Percentiles rank a stretch among this genome's conserved stretches.
phyloP scores from a whole-genome alignment of 2,888 invertebrate genomes.

The Drosophila anomelani region DNA sequence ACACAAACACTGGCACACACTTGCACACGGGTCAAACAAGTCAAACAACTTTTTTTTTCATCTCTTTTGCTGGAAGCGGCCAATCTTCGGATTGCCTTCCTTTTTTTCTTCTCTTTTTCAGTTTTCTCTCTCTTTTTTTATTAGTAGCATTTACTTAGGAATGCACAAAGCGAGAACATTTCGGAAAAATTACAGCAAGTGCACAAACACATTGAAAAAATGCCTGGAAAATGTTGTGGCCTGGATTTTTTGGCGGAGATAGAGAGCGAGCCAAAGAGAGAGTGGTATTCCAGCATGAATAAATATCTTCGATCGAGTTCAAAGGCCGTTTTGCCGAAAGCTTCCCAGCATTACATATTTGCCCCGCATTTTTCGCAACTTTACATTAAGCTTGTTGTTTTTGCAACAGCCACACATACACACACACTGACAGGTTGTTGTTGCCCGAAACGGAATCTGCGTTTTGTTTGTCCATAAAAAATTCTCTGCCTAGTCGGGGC shows the following conservation, averaged over 20 bases:
- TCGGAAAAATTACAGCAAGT: slow-evolving; percentile 74
- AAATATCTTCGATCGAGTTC: slow-evolving; percentile 57
- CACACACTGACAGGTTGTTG: slow-evolving; percentile 30
- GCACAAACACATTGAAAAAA: slow-evolving; percentile 63
- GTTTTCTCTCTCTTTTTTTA: slow-evolving; percentile 62
- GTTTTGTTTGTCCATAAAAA: slow-evolving; percentile 19
- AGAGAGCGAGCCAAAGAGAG: slow-evolving; percentile 8
- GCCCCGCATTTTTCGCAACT: slow-evolving; percentile 35
- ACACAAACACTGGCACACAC: slow-evolving; percentile 15
- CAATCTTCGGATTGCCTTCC: slow-evolving; percentile 77
- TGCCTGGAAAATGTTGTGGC: slow-evolving; percentile 70
- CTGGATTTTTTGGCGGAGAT: slow-evolving; percentile 53
- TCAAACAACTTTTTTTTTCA: slow-evolving; percentile 82
- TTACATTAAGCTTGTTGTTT: slow-evolving; percentile 22
- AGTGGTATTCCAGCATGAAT: slow-evolving; percentile 27
- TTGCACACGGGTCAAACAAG: slow-evolving; percentile 72
- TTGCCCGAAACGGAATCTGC: slow-evolving; percentile 40
- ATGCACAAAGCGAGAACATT: slow-evolving; percentile 81
- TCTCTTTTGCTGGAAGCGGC: slow-evolving; percentile 70
- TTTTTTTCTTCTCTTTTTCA: slow-evolving; percentile 65
- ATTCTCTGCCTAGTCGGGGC: neutral
- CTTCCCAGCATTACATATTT: slow-evolving; percentile 29
- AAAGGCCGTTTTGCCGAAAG: slow-evolving; percentile 60
- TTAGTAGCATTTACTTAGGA: slow-evolving; percentile 82
- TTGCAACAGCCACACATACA: slow-evolving; percentile 24